Percentiles rank a stretch among this genome's conserved stretches.
Conservation (phyloP, 2,797 vertebrate genomes). For the Diplodus puntazzo region DNA sequence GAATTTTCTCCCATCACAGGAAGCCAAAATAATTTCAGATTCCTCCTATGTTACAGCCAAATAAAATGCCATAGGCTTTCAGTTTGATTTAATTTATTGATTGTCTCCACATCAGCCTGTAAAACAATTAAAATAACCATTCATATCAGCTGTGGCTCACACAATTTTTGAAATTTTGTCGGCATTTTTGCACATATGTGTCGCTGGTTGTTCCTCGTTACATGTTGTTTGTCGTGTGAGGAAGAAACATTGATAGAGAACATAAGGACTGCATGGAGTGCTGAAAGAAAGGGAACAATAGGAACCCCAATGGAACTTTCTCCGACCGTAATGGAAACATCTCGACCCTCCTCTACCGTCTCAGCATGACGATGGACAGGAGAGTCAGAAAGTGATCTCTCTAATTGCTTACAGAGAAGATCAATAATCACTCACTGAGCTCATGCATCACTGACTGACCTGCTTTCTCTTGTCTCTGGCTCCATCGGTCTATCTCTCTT, state of each 20-base stretch:
- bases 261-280: not conserved
- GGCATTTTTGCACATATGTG: not conserved
- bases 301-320: slow-evolving; percentile 11
- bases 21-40: not conserved
- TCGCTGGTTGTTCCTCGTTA: not conserved
- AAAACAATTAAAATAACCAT: too few relatives aligned
- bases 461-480: slow-evolving; percentile 47
- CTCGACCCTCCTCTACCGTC: slow-evolving; percentile 49
- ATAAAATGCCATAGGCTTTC: not conserved
- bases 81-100: not conserved
- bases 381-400: slow-evolving; percentile 63
- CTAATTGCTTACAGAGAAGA: slow-evolving; percentile 65
- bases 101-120: not conserved
- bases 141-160: not conserved
- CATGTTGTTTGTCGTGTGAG: not conserved
- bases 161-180: not conserved
- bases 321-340: slow-evolving; percentile 28
- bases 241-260: not conserved
- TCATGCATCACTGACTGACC: slow-evolving; percentile 52
- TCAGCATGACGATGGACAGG: slow-evolving; percentile 27
- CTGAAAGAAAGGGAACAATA: not conserved
- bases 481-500: slow-evolving; percentile 11
- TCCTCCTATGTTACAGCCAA: not conserved
- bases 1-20: not conserved
- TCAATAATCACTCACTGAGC: slow-evolving; percentile 66